Percentiles rank a stretch among this genome's conserved stretches.
Conservation (phyloP, 2,888 invertebrate genomes). For the Pocota personata region DNA sequence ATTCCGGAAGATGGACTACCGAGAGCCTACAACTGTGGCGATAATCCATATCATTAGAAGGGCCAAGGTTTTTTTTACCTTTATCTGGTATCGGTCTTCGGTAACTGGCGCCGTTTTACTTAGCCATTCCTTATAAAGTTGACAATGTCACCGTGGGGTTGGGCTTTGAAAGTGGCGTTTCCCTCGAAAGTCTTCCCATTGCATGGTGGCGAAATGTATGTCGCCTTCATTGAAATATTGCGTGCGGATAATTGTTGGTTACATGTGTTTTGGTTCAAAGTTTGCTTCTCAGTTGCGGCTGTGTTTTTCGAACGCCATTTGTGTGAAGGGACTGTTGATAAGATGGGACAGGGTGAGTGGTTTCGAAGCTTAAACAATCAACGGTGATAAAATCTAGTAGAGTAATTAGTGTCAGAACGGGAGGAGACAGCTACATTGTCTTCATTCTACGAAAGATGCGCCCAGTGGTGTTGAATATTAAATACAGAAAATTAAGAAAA, state of each 20-base stretch:
- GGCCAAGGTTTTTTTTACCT: background rate
- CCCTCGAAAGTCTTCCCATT: slow-evolving; percentile 40
- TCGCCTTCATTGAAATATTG: slow-evolving; percentile 82
- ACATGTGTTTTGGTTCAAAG: slow-evolving; percentile 51
- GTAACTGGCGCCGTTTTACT: slow-evolving; percentile 39
- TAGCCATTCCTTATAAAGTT: slow-evolving; percentile 21
- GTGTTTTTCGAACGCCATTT: slow-evolving; percentile 53
- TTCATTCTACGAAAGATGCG: background rate
- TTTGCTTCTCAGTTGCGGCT: slow-evolving; percentile 30
- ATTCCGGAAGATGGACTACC: slow-evolving; percentile 38
- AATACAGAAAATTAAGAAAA: too few species aligned
- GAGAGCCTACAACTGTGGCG: slow-evolving; percentile 24
- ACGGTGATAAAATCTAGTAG: background rate
- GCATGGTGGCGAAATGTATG: slow-evolving; percentile 74
- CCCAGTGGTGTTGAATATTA: background rate
- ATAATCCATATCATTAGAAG: slow-evolving; percentile 47
- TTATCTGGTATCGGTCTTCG: background rate
- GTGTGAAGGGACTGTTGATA: background rate
- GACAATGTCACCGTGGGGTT: slow-evolving; percentile 47
- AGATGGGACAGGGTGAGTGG: background rate
- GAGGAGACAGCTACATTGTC: background rate
- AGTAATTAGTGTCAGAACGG: background rate
- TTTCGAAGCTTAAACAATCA: background rate
- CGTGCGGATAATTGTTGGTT: slow-evolving; percentile 81
- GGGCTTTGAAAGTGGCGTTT: slow-evolving; percentile 21